Conservation (phyloP, 2,888 invertebrate species). For the Hypolimnas misippus region DNA sequence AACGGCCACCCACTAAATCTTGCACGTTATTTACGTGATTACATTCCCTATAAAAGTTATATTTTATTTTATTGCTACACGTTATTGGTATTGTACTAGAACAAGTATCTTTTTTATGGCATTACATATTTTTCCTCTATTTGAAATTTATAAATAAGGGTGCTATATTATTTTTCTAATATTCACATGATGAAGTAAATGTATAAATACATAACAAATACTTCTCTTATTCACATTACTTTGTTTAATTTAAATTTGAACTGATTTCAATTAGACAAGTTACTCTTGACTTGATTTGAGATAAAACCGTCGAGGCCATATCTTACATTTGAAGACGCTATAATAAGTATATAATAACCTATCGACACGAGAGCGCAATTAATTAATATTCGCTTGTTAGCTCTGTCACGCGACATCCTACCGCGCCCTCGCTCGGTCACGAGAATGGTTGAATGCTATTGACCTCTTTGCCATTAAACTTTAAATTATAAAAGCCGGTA, state of each 20-base stretch:
- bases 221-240: too few species aligned
- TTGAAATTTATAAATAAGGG: too few species aligned
- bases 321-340: neutral
- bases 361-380: constrained; percentile 13
- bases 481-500: neutral
- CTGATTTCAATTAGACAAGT: too few species aligned
- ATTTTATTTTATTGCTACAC: constrained; percentile 1
- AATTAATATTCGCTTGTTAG: constrained; percentile 27
- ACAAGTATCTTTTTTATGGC: neutral
- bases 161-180: too few species aligned
- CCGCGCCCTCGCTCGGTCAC: constrained; percentile 40
- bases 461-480: constrained; percentile 42
- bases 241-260: too few species aligned
- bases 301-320: neutral
- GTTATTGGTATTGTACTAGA: neutral
- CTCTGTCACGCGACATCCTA: constrained; percentile 41
- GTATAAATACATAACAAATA: too few species aligned
- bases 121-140: neutral
- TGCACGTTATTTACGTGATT: constrained; percentile 37
- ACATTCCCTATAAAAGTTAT: constrained; percentile 20
- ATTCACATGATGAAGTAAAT: too few species aligned
- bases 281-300: neutral
- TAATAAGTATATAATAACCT: constrained; percentile 12
- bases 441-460: constrained; percentile 41
- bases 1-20: constrained; percentile 48